Base-by-base conservation (phyloP, 2,113 vertebrate species). In the Rhinoptilus africanus region DNA sequence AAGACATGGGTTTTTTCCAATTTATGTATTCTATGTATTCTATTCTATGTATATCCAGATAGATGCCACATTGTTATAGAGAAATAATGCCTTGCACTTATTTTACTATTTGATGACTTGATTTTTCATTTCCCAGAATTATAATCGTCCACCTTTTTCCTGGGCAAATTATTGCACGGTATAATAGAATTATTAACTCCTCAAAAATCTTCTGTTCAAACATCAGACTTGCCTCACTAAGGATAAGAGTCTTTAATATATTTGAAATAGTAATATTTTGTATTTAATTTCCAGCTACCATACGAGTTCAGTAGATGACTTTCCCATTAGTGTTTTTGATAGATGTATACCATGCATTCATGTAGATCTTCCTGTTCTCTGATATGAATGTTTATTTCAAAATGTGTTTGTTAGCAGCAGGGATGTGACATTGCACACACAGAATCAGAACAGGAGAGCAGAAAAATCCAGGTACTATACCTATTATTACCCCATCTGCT, bases 141-240 rank as follows among this genome's bases (percentile, higher is more conserved):
- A 60, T 30, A 80, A 81, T 74, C 1, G 2, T 59, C 45, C 27
- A 71, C 60, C n/a, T 92, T 92, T 91, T 86, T 85, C 28, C 51
- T 78, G 27, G 30, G n/a, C 11, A 95, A 96, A 92, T 89, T 74
- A 92, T 91, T 91, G 68, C 48, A 89, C 81, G 2, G 0, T 85
- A 66, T 66, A 95, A 89, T 47, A 85, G 76, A 92, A 84, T 92
- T 94, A 95, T 94, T 97, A 96, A 95, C 73, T 91, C 76, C 68
- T 89, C 56, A 84, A 68, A 95, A 93, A 87, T 76, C 83, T 94
- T 72, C 78, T 87, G 35, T 82, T 86, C 80, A 93, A 91, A 87
- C n/a, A 87, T 64, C 80, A 86, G 80, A 72, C 69, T 91, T 94
- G 56, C 56, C 85, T 78, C 83, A 75, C 56, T 87, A 53, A 56